Evolutionary conservation across 2,797 vertebrate genomes (phyloP), one percentile per base, ranked within the genome.

Genomic region (Miichthys miiuy): DNA sequence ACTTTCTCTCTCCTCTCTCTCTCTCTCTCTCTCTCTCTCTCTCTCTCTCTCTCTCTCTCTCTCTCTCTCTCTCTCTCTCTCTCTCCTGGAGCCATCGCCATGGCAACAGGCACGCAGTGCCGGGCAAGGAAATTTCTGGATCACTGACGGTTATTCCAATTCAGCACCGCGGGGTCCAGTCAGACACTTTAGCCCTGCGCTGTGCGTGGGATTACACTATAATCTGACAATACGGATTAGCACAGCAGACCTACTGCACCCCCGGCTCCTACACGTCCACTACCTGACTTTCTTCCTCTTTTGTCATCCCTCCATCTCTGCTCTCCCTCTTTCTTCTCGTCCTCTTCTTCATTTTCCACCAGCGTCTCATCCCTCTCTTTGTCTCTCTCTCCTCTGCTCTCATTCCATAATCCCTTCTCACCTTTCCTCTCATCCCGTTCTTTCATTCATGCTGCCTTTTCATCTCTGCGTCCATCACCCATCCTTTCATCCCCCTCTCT

Each of bases 41-140:
- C 30, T 30, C 27, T 30, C 4, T 30, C 60, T 63, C 20, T 57
- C 52, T 75, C n/a, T n/a, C 23, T 48, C 38, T 44, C 5, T 56
- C 14, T 54, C 30, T 34, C 16, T 27, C 30, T 20, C n/a, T 63
- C 23, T 20, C 55, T 60, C 50, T 48, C 16, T 58, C 48, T 62
- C 21, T 63, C 55, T 67, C 83, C 67, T 75, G 58, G 67, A 87
- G 71, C 77, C 61, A 69, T 93, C 42, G 7, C 87, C 88, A 89
- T 92, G 85, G 91, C 75, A 92, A 92, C 88, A 86, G 75, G 81
- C 76, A 83, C 16, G 44, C 75, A 72, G 68, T 21, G 54, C 63
- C 21, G 38, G 41, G 77, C 80, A 84, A 88, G 90, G 85, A 91
- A 83, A 88, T 82, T 81, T 90, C 81, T 92, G 81, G 87, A 90